Percentiles rank a stretch among this genome's conserved stretches.
phyloP scores from a whole-genome alignment of 1,140 invertebrate species.

The Hormaphis cornu region DNA sequence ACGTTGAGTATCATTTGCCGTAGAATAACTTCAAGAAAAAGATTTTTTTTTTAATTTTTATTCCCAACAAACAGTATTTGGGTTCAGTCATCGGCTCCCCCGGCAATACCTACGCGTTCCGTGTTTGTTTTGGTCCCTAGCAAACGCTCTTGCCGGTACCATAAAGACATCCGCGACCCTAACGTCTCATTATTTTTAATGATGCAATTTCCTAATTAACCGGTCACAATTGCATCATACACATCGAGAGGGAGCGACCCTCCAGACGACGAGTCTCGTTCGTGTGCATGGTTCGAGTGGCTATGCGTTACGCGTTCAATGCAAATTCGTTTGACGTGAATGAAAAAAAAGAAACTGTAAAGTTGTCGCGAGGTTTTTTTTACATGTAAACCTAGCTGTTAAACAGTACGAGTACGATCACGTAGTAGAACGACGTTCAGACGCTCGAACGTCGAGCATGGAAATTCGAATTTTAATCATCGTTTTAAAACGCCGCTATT shows the following conservation, averaged over 20 bases:
- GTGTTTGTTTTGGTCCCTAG: background rate
- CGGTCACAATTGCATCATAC: constrained; percentile 17
- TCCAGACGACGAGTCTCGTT: background rate
- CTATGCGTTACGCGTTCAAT: constrained; percentile 5
- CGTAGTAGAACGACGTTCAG: no score
- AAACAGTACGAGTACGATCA: no score
- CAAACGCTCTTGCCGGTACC: background rate
- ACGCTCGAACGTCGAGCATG: no score
- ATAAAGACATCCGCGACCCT: background rate
- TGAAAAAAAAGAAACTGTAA: background rate
- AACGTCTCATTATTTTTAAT: constrained; percentile 29
- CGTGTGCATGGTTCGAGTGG: constrained; percentile 12
- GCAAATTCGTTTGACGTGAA: constrained; percentile 10
- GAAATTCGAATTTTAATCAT: no score
- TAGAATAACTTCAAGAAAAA: background rate
- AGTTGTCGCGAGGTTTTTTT: no score
- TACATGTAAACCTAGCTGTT: no score
- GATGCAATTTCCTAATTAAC: constrained; percentile 31
- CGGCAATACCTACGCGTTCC: background rate
- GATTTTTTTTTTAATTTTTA: background rate
- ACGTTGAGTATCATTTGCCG: no score
- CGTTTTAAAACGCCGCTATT: no score
- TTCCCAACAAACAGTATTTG: background rate
- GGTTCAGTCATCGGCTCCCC: background rate
- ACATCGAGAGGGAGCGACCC: constrained; percentile 18